Evolutionary conservation across 2,888 invertebrate species (phyloP).

Genomic region (Pasiphila rectangulata): DNA sequence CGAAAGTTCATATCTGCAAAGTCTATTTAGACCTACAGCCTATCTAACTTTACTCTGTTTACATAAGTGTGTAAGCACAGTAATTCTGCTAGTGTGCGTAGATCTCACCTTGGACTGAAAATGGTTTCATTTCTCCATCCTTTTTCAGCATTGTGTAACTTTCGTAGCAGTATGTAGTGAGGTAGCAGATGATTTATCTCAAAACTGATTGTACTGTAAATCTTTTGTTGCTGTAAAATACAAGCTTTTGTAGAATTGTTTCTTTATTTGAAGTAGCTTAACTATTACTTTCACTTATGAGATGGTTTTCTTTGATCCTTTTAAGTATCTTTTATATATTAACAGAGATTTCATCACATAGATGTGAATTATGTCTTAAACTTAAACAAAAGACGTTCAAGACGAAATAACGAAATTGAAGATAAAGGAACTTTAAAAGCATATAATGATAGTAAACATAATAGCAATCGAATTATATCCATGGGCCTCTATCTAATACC

Average conservation of each 20-base stretch:
- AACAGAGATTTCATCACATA: too few relatives aligned
- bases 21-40: too few relatives aligned
- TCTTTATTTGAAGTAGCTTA: neutral
- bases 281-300: neutral
- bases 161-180: constrained; percentile 46
- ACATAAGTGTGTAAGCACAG: constrained; percentile 37
- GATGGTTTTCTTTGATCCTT: neutral
- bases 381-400: too few relatives aligned
- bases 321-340: neutral
- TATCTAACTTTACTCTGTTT: constrained; percentile 6
- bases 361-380: too few relatives aligned
- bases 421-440: too few relatives aligned
- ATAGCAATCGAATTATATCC: too few relatives aligned
- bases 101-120: constrained; percentile 67
- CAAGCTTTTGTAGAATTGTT: neutral
- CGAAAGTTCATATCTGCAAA: too few relatives aligned
- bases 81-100: constrained; percentile 47
- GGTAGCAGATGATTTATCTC: constrained; percentile 33
- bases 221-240: constrained; percentile 5
- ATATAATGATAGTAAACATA: too few relatives aligned
- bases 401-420: too few relatives aligned
- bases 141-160: constrained; percentile 73
- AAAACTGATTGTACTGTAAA: constrained; percentile 19
- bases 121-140: constrained; percentile 76
- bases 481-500: too few relatives aligned